Percentiles rank a stretch among this genome's conserved stretches.
These are phyloP conservation scores for Erebia epiphron DNA, from an alignment of 2,888 invertebrate species.

Conservation along the genomic window DNA sequence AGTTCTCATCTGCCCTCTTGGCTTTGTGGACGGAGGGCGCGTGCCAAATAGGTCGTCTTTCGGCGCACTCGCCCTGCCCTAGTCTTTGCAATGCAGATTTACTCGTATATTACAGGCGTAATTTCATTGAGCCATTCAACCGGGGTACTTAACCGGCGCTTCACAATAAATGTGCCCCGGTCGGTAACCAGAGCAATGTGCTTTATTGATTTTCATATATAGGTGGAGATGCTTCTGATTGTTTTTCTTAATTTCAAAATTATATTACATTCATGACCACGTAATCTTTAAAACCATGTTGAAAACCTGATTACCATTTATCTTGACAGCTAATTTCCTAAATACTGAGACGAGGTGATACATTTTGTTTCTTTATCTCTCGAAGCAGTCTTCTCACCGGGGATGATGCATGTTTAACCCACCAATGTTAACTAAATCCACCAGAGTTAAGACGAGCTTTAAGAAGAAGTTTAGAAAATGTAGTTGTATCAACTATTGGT, in stretches of 20 bases:
- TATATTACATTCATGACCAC: too few relatives aligned
- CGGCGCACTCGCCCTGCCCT: constrained; percentile 29
- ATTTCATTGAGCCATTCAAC: constrained; percentile 26
- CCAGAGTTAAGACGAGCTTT: too few relatives aligned
- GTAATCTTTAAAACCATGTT: too few relatives aligned
- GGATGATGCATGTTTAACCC: too few relatives aligned
- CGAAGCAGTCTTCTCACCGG: too few relatives aligned
- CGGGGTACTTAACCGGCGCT: constrained; percentile 1
- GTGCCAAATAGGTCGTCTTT: constrained; percentile 44
- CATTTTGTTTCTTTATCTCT: too few relatives aligned
- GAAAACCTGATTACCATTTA: too few relatives aligned
- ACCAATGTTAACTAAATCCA: too few relatives aligned
- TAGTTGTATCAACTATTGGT: too few relatives aligned
- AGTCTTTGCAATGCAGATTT: constrained; percentile 39
- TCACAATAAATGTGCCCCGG: not conserved
- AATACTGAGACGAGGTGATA: too few relatives aligned
- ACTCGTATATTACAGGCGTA: constrained; percentile 21
- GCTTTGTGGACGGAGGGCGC: constrained; percentile 32
- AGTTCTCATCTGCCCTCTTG: constrained; percentile 36
- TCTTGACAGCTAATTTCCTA: too few relatives aligned
- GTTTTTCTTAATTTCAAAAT: not conserved
- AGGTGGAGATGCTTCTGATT: not conserved
- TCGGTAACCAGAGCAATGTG: not conserved
- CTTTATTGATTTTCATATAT: constrained; percentile 1
- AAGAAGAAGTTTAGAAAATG: too few relatives aligned